Evolutionary conservation across 1,140 invertebrate species (phyloP).

Genomic region (Cotesia typhae): DNA sequence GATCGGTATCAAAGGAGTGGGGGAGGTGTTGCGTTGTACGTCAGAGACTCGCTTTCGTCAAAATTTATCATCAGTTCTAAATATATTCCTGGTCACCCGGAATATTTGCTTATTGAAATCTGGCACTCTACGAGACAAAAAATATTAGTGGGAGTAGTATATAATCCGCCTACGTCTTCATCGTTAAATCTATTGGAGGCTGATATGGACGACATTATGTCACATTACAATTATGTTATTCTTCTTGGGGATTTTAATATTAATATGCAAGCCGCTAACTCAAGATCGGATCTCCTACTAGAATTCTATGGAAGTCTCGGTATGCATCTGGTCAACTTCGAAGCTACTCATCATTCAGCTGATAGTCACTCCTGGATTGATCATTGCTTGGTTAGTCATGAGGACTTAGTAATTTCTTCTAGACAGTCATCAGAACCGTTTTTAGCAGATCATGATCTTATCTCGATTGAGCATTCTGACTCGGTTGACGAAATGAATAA

Average conservation of each 20-base stretch:
- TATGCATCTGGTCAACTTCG: slow-evolving; percentile 10
- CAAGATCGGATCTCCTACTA: not conserved
- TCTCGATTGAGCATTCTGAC: slow-evolving; percentile 8
- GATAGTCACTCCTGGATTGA: slow-evolving; percentile 23
- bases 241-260: slow-evolving; percentile 18
- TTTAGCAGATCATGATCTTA: slow-evolving; percentile 26
- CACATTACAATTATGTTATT: not conserved
- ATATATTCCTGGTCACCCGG: not conserved
- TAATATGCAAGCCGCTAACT: not conserved
- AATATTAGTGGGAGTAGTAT: slow-evolving; percentile 30
- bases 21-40: too few species aligned
- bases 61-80: not conserved
- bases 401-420: not conserved
- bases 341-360: slow-evolving; percentile 29
- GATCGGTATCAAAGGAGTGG: too few species aligned
- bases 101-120: slow-evolving; percentile 13
- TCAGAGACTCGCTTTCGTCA: too few species aligned
- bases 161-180: slow-evolving; percentile 18
- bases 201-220: not conserved
- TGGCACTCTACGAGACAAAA: not conserved
- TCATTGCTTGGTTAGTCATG: slow-evolving; percentile 2
- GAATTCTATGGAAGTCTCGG: slow-evolving; percentile 4
- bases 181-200: slow-evolving; percentile 17
- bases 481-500: not conserved
- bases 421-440: slow-evolving; percentile 24